These are phyloP conservation scores for Andrena camellia DNA, from an alignment of 2,888 invertebrate genomes.

Conservation along the genomic window DNA sequence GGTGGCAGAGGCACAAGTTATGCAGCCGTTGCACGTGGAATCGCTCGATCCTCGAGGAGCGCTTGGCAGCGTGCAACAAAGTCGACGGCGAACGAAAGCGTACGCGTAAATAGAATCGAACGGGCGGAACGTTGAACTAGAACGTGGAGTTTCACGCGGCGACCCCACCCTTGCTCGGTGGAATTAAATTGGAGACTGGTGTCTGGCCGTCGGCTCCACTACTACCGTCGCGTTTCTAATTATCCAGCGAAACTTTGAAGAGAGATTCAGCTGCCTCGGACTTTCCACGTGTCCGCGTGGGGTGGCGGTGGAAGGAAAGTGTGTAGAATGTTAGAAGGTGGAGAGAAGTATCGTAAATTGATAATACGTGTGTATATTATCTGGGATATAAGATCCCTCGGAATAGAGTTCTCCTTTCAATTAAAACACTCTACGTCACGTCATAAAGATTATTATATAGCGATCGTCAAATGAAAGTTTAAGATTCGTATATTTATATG, in stretches of 20 bases:
- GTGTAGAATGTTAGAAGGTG: not conserved
- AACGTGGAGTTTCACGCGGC: constrained; percentile 21
- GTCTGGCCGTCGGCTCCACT: not conserved
- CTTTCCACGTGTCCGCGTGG: not conserved
- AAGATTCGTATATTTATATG: no score
- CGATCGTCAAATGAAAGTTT: no score
- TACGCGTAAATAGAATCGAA: not conserved
- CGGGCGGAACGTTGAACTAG: constrained; percentile 6
- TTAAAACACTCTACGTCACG: not conserved
- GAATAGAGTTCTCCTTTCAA: not conserved
- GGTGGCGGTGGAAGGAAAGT: not conserved
- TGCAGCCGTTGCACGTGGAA: constrained; percentile 9
- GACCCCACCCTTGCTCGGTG: not conserved
- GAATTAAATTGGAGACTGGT: constrained; percentile 11
- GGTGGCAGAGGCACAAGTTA: constrained; percentile 19
- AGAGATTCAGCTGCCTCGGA: not conserved
- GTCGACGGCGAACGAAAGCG: constrained; percentile 2
- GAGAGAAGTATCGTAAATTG: not conserved
- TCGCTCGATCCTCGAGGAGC: constrained; percentile 7
- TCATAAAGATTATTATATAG: no score
- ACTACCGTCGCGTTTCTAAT: constrained; percentile 29
- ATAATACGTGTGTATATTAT: not conserved
- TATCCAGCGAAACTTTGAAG: constrained; percentile 13
- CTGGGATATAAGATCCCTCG: not conserved
- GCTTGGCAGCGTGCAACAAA: not conserved